Evolutionary conservation across 2,113 vertebrate genomes (phyloP).

Genomic region (Athene cunicularia): DNA sequence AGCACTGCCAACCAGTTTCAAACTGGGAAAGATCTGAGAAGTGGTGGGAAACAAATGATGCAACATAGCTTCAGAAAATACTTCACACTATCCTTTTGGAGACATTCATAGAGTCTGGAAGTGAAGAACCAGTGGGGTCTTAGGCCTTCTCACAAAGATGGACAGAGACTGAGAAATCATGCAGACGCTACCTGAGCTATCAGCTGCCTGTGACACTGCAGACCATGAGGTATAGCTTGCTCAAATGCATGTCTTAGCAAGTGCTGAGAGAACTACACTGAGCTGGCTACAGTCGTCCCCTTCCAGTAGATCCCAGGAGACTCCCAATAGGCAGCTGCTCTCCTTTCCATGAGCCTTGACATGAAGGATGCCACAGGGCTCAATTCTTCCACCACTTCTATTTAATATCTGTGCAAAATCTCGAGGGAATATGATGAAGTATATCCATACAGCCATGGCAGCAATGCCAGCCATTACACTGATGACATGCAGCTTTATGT

Average conservation of each 20-base stretch:
- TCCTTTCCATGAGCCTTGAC: slow-evolving; percentile 2
- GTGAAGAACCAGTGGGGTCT: background rate
- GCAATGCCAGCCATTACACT: background rate
- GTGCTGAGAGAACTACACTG: background rate
- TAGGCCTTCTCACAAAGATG: background rate
- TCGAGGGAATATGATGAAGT: background rate
- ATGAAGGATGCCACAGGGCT: slow-evolving; percentile 2
- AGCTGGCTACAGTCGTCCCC: background rate
- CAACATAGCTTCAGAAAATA: background rate
- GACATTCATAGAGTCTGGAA: background rate
- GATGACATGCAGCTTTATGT: background rate
- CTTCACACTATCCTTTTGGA: background rate
- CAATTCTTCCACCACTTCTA: background rate
- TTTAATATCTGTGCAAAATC: slow-evolving; percentile 22
- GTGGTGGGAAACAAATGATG: background rate
- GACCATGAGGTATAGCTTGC: background rate
- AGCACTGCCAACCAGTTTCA: background rate
- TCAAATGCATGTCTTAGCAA: background rate
- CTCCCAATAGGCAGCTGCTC: background rate
- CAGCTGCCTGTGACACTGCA: background rate
- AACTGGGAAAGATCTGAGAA: background rate
- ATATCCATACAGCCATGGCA: background rate
- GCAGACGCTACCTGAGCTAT: background rate
- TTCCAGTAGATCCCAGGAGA: background rate
- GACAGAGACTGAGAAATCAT: background rate